Evolutionary conservation across 2,888 invertebrate genomes (phyloP).

Genomic region (Tenthredo distinguenda): DNA sequence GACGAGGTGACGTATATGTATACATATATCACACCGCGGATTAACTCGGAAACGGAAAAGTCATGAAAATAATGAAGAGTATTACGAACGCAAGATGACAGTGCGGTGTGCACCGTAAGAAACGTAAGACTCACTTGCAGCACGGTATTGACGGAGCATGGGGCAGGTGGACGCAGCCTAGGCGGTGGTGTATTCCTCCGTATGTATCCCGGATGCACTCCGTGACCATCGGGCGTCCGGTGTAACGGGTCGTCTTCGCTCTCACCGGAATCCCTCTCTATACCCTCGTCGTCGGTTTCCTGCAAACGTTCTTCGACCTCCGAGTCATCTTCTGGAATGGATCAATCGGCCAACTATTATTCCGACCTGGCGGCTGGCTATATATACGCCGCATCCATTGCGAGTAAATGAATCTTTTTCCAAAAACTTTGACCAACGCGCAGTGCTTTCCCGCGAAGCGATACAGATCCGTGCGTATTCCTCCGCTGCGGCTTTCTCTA

Average conservation of each 20-base stretch:
- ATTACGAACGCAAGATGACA: too few species aligned
- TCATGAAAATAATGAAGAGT: too few species aligned
- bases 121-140: constrained; percentile 79
- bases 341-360: neutral
- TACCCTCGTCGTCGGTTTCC: constrained; percentile 93
- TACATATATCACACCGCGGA: too few species aligned
- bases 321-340: constrained; percentile 71
- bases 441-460: neutral
- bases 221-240: constrained; percentile 78
- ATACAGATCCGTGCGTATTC: neutral
- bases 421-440: neutral
- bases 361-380: too few species aligned
- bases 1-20: too few species aligned
- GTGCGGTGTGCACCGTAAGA: neutral
- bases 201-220: constrained; percentile 75
- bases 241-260: constrained; percentile 75
- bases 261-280: constrained; percentile 92
- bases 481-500: neutral
- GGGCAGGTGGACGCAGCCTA: constrained; percentile 55
- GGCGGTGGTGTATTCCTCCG: constrained; percentile 59
- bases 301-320: constrained; percentile 78
- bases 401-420: neutral
- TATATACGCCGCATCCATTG: neutral
- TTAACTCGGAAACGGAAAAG: too few species aligned
- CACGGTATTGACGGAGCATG: constrained; percentile 80